These are phyloP conservation scores for Acanthochromis polyacanthus DNA, from an alignment of 2,113 vertebrate species.

Conservation along the genomic window DNA sequence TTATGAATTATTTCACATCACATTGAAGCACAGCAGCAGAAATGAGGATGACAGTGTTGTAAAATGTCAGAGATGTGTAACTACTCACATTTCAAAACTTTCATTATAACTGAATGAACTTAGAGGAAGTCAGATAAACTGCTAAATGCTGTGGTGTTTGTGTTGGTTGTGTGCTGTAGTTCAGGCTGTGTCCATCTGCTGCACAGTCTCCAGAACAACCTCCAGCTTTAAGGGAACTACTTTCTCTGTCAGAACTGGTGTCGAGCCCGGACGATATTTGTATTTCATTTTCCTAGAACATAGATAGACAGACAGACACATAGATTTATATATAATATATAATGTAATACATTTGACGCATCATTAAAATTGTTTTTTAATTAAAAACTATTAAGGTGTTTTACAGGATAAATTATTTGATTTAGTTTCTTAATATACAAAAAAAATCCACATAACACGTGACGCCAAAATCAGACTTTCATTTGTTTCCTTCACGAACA, in stretches of 20 bases:
- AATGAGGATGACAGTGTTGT: neutral
- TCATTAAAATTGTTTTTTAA: too few species aligned
- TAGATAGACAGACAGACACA: neutral
- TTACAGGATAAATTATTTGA: too few species aligned
- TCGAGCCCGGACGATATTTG: slow-evolving; percentile 77
- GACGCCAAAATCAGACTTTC: too few species aligned
- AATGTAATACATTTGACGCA: too few species aligned
- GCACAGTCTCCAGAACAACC: slow-evolving; percentile 73
- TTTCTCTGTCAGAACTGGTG: slow-evolving; percentile 76
- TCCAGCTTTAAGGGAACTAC: slow-evolving; percentile 76
- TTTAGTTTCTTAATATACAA: too few species aligned
- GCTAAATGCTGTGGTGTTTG: neutral
- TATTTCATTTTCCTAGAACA: slow-evolving; percentile 72
- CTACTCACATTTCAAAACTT: neutral
- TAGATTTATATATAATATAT: too few species aligned
- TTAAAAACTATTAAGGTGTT: too few species aligned
- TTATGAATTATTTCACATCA: neutral
- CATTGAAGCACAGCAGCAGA: neutral
- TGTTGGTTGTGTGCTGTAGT: neutral
- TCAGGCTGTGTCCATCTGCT: slow-evolving; percentile 79
- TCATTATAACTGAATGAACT: neutral
- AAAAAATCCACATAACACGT: too few species aligned
- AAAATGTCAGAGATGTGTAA: neutral
- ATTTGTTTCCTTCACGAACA: too few species aligned
- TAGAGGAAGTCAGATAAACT: neutral